These are phyloP conservation scores for Heterodera filipjevi DNA, from an alignment of 2,888 invertebrate genomes.

Conservation along the genomic window DNA sequence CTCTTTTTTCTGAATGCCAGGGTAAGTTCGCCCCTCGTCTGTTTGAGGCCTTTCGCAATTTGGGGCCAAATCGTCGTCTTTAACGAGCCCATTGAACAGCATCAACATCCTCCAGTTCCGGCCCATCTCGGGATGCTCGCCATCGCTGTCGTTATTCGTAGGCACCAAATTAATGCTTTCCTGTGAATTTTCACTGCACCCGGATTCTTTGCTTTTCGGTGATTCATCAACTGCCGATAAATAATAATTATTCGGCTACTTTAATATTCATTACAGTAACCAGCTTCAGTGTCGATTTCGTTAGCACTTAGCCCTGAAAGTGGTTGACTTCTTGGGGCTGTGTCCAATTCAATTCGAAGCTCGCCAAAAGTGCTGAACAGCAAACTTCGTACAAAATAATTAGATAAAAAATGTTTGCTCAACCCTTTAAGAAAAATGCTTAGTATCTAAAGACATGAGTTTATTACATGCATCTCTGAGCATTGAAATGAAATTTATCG, in stretches of 20 bases:
- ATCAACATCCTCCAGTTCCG: slow-evolving; percentile 33
- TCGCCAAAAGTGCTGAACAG: background rate
- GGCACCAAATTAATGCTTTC: background rate
- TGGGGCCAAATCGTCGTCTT: slow-evolving; percentile 26
- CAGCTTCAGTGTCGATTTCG: background rate
- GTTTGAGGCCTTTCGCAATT: slow-evolving; percentile 37
- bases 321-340: background rate
- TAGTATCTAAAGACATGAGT: no score
- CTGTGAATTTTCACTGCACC: background rate
- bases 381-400: no score
- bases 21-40: background rate
- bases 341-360: background rate
- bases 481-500: no score
- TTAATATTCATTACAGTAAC: background rate
- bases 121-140: slow-evolving; percentile 28
- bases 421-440: no score
- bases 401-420: no score
- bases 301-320: background rate
- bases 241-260: background rate
- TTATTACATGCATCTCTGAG: no score
- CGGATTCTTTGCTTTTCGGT: background rate
- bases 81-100: slow-evolving; percentile 35
- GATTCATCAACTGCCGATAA: background rate
- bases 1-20: background rate
- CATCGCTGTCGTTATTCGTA: slow-evolving; percentile 16